Percentiles rank a stretch among this genome's conserved stretches.
Evolutionary conservation across 2,888 invertebrate species (phyloP).

Genomic region (Torymus aiolomorphi): DNA sequence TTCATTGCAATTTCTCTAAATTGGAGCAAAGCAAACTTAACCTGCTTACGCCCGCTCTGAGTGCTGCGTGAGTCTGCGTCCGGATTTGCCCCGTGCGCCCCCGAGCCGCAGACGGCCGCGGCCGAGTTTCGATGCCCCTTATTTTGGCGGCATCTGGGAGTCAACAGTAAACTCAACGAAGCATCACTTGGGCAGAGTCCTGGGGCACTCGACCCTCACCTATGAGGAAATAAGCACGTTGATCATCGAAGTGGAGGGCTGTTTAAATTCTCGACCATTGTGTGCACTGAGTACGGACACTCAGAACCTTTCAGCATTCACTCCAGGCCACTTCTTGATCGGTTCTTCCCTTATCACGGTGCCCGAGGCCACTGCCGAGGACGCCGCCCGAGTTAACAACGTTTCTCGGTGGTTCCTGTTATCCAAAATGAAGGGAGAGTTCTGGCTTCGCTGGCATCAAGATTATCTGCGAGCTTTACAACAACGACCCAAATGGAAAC

Average conservation of each 20-base stretch:
- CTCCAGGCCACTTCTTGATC: constrained; percentile 37
- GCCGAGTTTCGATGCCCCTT: constrained; percentile 61
- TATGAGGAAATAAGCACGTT: constrained; percentile 60
- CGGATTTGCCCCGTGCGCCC: too few species aligned
- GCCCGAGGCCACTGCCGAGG: constrained; percentile 9
- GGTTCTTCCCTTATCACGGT: constrained; percentile 12
- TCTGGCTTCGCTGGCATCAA: too few species aligned
- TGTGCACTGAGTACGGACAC: constrained; percentile 18
- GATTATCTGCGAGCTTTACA: too few species aligned
- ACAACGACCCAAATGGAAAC: too few species aligned
- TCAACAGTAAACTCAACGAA: constrained; percentile 60
- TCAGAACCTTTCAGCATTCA: constrained; percentile 30
- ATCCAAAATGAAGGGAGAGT: too few species aligned
- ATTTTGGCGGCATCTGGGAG: constrained; percentile 59
- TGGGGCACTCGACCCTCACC: constrained; percentile 56
- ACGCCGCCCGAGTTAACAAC: too few species aligned
- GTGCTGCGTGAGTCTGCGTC: too few species aligned
- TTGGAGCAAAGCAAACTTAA: too few species aligned
- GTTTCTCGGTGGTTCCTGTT: too few species aligned
- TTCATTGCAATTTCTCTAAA: too few species aligned
- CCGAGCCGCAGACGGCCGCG: too few species aligned
- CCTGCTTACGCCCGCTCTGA: too few species aligned
- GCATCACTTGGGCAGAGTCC: constrained; percentile 58
- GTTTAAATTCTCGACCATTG: constrained; percentile 60
- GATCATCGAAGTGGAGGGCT: constrained; percentile 56